phyloP scores from a whole-genome alignment of 2,113 vertebrate species.

The Ageneiosus marmoratus region DNA sequence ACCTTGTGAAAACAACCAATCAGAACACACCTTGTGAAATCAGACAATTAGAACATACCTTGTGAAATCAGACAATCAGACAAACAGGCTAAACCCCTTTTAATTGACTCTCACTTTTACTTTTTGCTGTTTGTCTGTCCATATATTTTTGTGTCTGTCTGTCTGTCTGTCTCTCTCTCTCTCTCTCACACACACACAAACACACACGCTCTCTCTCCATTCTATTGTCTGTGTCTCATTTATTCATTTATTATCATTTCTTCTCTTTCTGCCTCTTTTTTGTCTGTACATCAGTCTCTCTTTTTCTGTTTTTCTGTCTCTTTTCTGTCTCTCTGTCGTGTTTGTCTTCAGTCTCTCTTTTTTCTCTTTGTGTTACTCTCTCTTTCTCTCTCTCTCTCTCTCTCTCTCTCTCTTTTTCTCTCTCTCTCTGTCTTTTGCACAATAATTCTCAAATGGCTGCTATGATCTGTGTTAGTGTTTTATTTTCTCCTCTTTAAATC shows the following conservation, averaged over 20 bases:
- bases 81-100: background rate
- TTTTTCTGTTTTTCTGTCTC: slow-evolving; percentile 47
- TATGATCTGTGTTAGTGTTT: slow-evolving; percentile 55
- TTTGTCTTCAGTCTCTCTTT: slow-evolving; percentile 12
- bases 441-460: slow-evolving; percentile 53
- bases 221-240: slow-evolving; percentile 3
- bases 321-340: background rate
- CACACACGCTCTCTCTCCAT: no score
- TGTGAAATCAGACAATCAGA: background rate
- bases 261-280: background rate
- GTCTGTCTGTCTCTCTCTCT: slow-evolving; percentile 3
- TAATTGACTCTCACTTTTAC: background rate
- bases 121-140: background rate
- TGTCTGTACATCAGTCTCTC: background rate
- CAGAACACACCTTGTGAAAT: background rate
- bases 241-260: no score
- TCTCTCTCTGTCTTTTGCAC: slow-evolving; percentile 19
- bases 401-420: slow-evolving; percentile 17
- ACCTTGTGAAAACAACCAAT: background rate
- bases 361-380: background rate
- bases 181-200: no score
- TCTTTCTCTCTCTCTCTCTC: slow-evolving; percentile 22
- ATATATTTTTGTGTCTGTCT: background rate
- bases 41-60: background rate
- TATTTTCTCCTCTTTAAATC: slow-evolving; percentile 55